Base-by-base conservation (phyloP, 2,113 vertebrate species). In the Corydoras maculifer region DNA sequence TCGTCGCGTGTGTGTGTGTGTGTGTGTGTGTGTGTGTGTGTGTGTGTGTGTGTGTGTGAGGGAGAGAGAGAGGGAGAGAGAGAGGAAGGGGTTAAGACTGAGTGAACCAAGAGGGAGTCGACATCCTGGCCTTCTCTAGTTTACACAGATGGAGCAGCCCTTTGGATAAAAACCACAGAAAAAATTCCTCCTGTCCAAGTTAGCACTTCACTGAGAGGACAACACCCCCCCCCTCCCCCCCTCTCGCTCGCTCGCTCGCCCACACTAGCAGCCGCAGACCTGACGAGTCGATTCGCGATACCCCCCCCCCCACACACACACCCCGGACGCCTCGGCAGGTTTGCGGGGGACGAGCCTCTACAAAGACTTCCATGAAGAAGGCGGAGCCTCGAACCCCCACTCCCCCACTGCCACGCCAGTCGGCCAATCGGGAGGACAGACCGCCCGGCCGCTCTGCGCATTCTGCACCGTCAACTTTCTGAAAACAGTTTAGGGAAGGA, bases 61-160 rank as follows among this genome's bases (percentile, higher is more conserved):
- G n/a, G n/a, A n/a, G n/a, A n/a, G n/a, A 77, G 10, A 13, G 3
- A 76, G 82, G 18, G 18, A 25, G 18, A 25, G 18, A 25, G 18
- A 25, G 18, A 25, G 18, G 18, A 25, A 25, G 18, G 18, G 18
- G 18, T 25, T 25, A 25, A 25, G 18, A 25, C 1, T 2, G 18
- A 25, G 18, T 25, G 18, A 25, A 25, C 18, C 85, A 75, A 81
- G 86, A 87, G 85, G 87, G 86, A 88, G 90, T 88, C 75, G 62
- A 88, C 87, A 78, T 87, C 86, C 87, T 91, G 89, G 89, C 89
- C 86, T 80, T 78, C 85, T 83, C 81, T 82, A 87, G 88, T 91
- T 91, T 91, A 89, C 88, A 91, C 90, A 91, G 90, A 91, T 91
- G 90, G 90, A 89, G 89, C 84, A 81, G 87, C 87, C 90, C 86